Conservation (phyloP, 2,888 invertebrate genomes). For the Platycheirus albimanus region DNA sequence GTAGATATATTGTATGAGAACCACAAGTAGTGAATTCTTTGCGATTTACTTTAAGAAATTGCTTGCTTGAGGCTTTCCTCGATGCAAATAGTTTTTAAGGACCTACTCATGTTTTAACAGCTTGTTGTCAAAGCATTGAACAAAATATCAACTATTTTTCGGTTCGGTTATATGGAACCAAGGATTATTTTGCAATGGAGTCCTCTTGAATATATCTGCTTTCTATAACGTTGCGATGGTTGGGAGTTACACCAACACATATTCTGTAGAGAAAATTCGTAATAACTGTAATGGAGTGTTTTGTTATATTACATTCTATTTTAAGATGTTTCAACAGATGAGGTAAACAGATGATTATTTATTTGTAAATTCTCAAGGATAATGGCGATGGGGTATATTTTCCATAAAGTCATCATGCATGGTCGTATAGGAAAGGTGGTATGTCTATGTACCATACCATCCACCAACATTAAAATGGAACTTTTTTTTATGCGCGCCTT, state of each 20-base stretch:
- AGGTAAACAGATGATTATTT: no score
- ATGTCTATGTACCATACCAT: no score
- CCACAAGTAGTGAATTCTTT: conserved; percentile 26
- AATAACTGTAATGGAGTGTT: conserved; percentile 7
- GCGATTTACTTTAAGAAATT: conserved; percentile 2
- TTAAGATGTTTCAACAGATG: no score
- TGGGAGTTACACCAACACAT: not conserved
- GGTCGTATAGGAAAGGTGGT: no score
- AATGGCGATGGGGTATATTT: no score
- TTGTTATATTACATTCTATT: not conserved
- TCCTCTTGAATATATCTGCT: not conserved
- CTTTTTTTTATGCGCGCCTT: no score
- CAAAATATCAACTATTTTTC: not conserved
- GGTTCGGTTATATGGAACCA: not conserved
- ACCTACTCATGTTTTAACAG: not conserved
- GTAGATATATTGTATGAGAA: not conserved
- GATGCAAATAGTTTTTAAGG: conserved; percentile 23
- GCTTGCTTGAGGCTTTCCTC: not conserved
- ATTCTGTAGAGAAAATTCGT: not conserved
- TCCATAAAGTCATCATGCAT: no score
- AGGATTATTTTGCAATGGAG: not conserved
- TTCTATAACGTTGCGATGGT: no score
- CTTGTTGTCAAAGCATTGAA: not conserved
- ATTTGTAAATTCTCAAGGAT: no score
- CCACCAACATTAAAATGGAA: no score